Evolutionary conservation across 2,888 invertebrate genomes (phyloP), one percentile per base, ranked within the genome.

Genomic region (Bellardia bayeri): DNA sequence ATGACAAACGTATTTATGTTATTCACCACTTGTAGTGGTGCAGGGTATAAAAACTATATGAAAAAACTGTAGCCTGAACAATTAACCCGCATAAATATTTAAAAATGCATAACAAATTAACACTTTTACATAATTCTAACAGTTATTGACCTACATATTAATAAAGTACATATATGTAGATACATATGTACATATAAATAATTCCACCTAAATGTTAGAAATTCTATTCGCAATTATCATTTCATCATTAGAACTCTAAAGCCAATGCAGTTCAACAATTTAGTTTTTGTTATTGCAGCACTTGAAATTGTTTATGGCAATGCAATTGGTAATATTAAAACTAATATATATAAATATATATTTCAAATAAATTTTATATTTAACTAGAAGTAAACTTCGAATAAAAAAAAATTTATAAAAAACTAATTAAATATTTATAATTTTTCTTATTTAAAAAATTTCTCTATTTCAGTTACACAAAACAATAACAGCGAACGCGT

Each of bases 401-500:
- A n/a, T n/a, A n/a, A n/a, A n/a, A n/a, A n/a, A n/a, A n/a, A n/a
- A n/a, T n/a, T n/a, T n/a, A n/a, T n/a, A n/a, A n/a, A n/a, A n/a
- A n/a, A n/a, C 23, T 16, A 56, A 56, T 16, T 56, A 3, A 23
- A 49, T 13, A 11, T 42, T 23, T 14, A 23, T 13, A 54, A 1
- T 13, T 58, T 45, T 45, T 13, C 30, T 30, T 5, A 58, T 13
- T 13, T 6, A 13, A 30, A 11, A 74, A 66, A 45, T 23, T 51
- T 63, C 9, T 79, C 23, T n/a, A 6, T 68, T 76, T 13, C 49
- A 83, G 75, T 4, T 16, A 14, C 11, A 1, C 42, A 8, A 42
- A 56, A 11, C 16, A 49, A 42, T 54, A 61, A 40, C 6, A 75
- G 30, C 13, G 88, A 75, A 11, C 90, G 93, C 4, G 90, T 93